Base-by-base conservation (phyloP, 2,888 invertebrate species). In the Pardosa pseudoannulata region DNA sequence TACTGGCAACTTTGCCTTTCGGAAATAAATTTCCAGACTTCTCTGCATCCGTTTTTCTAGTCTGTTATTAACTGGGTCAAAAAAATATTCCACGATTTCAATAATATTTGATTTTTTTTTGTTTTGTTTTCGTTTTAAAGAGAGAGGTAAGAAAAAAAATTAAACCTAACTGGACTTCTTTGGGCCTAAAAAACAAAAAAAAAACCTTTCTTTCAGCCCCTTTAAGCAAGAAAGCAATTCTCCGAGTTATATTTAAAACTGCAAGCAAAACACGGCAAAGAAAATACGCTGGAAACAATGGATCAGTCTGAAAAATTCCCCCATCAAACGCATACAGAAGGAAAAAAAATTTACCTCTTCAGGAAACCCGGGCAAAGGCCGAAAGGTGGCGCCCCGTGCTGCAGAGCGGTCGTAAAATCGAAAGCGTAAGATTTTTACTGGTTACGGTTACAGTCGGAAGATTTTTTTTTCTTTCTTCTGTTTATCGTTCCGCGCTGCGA, bases 171-270 rank as follows among this genome's bases (percentile, higher is more conserved):
- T 6, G 11, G n/a, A 46, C 46, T 46, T 46, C 56, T 56, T 23
- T 23, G n/a, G 23, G 3, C 5, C 23, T 11, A 3, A 16, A 19
- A 56, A n/a, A 3, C 6, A 19, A 56, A n/a, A 19, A 46, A 46
- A 6, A 16, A 56, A 19, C n/a, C 56, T 56, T 23, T 23, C 23
- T 56, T 56, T 56, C 56, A 56, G 56, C 56, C 16, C 23, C 56
- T 56, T 56, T 56, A 23, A 56, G 56, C 56, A 56, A 16, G 56
- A 56, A 56, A 23, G 56, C 19, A 56, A 56, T 56, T 56, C 56
- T 2, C 23, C 5, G 23, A 11, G 56, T 23, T 56, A 56, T 56
- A 23, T 56, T 56, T 56, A 56, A 56, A 56, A 56, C 3, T 23
- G 19, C 23, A 1, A 23, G 56, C 56, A 56, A 56, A 56, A 56